Conservation (phyloP, 2,888 invertebrate species). For the Diaprepes abbreviatus region DNA sequence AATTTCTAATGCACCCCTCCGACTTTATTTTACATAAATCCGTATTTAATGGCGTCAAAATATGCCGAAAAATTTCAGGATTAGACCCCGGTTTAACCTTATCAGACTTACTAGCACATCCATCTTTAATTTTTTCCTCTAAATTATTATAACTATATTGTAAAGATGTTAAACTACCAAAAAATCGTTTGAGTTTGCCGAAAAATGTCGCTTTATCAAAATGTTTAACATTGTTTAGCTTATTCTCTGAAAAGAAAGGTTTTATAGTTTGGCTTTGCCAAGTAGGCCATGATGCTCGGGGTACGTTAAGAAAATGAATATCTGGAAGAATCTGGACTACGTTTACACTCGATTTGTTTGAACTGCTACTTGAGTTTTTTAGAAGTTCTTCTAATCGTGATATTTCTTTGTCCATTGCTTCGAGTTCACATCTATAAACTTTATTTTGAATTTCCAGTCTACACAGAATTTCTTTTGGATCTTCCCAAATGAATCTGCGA, state of each 20-base stretch:
- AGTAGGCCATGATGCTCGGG: conserved; percentile 60
- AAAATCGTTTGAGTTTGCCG: conserved; percentile 58
- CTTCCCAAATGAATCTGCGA: conserved; percentile 74
- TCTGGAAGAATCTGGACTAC: conserved; percentile 42
- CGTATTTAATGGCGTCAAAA: conserved; percentile 8
- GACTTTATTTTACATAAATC: conserved; percentile 44
- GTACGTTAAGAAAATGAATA: conserved; percentile 44
- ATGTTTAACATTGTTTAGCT: conserved; percentile 49
- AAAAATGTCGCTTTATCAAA: conserved; percentile 55
- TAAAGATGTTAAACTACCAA: conserved; percentile 59
- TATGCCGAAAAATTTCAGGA: conserved; percentile 44
- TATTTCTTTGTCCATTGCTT: conserved; percentile 83
- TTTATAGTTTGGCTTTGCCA: conserved; percentile 39
- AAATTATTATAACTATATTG: conserved; percentile 27
- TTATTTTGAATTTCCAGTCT: conserved; percentile 92
- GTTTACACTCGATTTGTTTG: conserved; percentile 45
- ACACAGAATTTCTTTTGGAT: conserved; percentile 85
- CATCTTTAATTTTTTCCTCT: conserved; percentile 16
- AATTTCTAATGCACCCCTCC: conserved; percentile 35
- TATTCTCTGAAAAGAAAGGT: conserved; percentile 56
- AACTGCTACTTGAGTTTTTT: conserved; percentile 57
- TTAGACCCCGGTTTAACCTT: conserved; percentile 34
- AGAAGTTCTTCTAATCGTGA: conserved; percentile 79
- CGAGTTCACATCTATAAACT: conserved; percentile 87
- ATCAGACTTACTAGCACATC: background rate